Conservation (phyloP, 2,888 invertebrate genomes). For the Bombylius major region DNA sequence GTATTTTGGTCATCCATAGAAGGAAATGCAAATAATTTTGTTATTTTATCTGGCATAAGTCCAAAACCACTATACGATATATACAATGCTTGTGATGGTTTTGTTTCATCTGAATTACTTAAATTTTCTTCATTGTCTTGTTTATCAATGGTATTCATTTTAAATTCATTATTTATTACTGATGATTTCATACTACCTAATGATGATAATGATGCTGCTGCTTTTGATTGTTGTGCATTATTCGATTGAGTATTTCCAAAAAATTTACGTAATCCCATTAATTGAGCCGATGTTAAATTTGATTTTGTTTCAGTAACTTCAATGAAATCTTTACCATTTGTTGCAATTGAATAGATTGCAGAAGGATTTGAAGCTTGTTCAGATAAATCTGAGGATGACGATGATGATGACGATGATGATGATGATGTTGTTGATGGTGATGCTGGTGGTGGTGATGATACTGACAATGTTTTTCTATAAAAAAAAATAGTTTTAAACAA, state of each 20-base stretch:
- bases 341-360: neutral
- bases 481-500: too few species aligned
- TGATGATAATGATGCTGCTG: too few species aligned
- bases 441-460: too few species aligned
- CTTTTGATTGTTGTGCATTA: too few species aligned
- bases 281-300: neutral
- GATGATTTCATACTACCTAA: too few species aligned
- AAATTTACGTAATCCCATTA: neutral
- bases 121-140: neutral
- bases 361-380: neutral
- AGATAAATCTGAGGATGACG: neutral
- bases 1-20: neutral
- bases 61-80: neutral
- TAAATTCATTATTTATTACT: too few species aligned
- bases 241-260: neutral
- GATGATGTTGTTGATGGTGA: too few species aligned
- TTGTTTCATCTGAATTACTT: neutral
- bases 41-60: neutral
- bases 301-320: neutral
- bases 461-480: too few species aligned
- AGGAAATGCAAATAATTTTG: neutral
- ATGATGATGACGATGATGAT: too few species aligned
- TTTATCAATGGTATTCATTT: neutral
- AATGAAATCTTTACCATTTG: neutral
- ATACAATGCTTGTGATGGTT: neutral